Base-by-base conservation (phyloP, 2,797 vertebrate genomes). In the Spondyliosoma cantharus region DNA sequence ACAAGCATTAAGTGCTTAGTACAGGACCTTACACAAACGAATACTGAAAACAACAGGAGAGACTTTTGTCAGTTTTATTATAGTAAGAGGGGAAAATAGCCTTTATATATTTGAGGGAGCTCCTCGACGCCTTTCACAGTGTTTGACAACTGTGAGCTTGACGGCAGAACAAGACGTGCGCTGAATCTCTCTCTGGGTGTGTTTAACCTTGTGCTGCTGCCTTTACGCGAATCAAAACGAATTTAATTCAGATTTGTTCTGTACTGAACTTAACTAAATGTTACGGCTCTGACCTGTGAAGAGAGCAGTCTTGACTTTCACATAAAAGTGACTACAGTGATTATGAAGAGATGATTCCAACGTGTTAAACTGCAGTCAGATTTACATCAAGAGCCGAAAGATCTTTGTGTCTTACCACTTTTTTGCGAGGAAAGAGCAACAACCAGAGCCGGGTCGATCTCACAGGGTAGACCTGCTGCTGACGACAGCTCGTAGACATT, bases 401-500 rank as follows among this genome's bases (percentile, higher is more conserved):
- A 37, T 2, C 48, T 2, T 8, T 59, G 19, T 5, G 20, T 77
- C 90, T 92, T 93, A 99, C 98, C 98, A 84, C 97, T 98, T 80
- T 99, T 99, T 88, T 99, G 98, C 37, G 98, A 99, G 60, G 97
- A 99, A 71, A 99, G 93, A 29, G 97, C 98, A 86, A 99, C 97
- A 0, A 99, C 98, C 87, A 99, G 94, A 12, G 98, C 98, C 8
- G 98, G 98, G 93, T 99, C 98, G 56, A 99, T 99, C 93, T 99
- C 98, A 68, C 98, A 99, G 74, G 98, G 97, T 71, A 99, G 88
- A 45, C 98, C 98, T 64, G 98, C 97, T 14, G 98, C 98, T 22
- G 98, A 99, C 4, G 98, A 99, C 78, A 99, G 94, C 88, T 99
- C 98, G 62, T 99, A 99, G 57, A 99, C 98, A 63, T 99, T 99